phyloP scores from a whole-genome alignment of 2,888 invertebrate genomes.

The Brachyptera putata region DNA sequence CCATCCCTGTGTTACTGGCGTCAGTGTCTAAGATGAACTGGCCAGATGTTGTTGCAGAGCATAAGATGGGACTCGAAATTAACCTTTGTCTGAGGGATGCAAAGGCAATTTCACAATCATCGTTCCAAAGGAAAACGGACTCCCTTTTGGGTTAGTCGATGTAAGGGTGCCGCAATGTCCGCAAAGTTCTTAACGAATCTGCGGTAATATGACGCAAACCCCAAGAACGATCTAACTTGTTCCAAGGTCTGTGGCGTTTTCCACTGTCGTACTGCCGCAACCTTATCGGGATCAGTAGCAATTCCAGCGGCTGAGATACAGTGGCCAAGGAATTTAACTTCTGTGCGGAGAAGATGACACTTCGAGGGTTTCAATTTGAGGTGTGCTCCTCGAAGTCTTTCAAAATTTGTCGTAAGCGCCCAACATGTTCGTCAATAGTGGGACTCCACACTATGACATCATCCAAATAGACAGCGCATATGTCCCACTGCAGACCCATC shows the following conservation, averaged over 20 bases:
- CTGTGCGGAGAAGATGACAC: neutral
- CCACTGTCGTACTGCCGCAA: neutral
- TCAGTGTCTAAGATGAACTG: conserved; percentile 6
- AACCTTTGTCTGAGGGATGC: neutral
- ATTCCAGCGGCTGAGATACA: neutral
- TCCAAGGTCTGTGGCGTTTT: neutral
- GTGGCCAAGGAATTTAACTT: conserved; percentile 6
- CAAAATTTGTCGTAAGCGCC: neutral
- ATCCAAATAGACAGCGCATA: neutral
- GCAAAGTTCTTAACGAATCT: neutral
- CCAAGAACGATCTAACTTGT: neutral
- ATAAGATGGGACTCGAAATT: neutral
- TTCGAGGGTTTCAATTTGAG: conserved; percentile 1
- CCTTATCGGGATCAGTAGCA: neutral
- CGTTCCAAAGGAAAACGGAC: neutral
- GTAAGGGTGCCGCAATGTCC: neutral
- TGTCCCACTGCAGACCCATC: neutral
- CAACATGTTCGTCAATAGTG: neutral
- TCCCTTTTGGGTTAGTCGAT: neutral
- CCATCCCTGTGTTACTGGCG: conserved; percentile 26
- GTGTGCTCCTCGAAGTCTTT: neutral
- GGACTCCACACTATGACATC: neutral
- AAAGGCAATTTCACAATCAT: neutral
- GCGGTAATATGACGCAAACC: neutral
- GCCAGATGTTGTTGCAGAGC: neutral